Conservation (phyloP, 2,888 invertebrate genomes). For the Melieria crassipennis region DNA sequence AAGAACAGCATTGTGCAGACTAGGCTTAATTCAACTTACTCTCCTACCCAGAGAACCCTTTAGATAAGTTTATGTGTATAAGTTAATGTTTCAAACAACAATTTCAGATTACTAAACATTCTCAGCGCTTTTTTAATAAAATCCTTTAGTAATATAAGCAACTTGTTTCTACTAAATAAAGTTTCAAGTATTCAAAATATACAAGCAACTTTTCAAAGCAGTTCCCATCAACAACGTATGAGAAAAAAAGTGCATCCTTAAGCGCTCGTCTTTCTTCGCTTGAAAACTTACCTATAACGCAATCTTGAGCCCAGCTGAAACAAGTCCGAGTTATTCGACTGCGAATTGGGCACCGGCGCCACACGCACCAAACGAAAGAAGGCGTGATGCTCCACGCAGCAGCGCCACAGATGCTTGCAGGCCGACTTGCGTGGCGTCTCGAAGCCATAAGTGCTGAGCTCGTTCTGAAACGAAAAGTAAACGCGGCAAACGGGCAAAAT, state of each 20-base stretch:
- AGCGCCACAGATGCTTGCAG: conserved; percentile 95
- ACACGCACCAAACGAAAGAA: conserved; percentile 89
- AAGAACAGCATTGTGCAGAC: too few species aligned
- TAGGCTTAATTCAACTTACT: too few species aligned
- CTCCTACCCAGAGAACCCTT: too few species aligned
- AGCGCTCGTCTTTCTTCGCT: not conserved
- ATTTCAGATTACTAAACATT: too few species aligned
- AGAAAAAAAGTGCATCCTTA: not conserved
- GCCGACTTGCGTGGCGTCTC: conserved; percentile 91
- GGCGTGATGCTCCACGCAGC: conserved; percentile 95
- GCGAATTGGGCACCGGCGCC: conserved; percentile 71
- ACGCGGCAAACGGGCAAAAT: too few species aligned
- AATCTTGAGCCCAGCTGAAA: conserved; percentile 83
- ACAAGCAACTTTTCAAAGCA: not conserved
- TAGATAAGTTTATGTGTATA: too few species aligned
- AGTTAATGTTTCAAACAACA: too few species aligned
- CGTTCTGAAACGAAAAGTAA: conserved; percentile 70
- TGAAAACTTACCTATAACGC: conserved; percentile 74
- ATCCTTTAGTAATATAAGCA: too few species aligned
- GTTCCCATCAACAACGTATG: not conserved
- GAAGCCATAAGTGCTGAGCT: conserved; percentile 95
- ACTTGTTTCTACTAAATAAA: too few species aligned
- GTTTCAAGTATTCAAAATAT: not conserved
- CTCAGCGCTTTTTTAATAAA: too few species aligned
- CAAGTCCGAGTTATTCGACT: conserved; percentile 74